phyloP scores from a whole-genome alignment of 2,113 vertebrate species.

The Odobenus rosmarus region DNA sequence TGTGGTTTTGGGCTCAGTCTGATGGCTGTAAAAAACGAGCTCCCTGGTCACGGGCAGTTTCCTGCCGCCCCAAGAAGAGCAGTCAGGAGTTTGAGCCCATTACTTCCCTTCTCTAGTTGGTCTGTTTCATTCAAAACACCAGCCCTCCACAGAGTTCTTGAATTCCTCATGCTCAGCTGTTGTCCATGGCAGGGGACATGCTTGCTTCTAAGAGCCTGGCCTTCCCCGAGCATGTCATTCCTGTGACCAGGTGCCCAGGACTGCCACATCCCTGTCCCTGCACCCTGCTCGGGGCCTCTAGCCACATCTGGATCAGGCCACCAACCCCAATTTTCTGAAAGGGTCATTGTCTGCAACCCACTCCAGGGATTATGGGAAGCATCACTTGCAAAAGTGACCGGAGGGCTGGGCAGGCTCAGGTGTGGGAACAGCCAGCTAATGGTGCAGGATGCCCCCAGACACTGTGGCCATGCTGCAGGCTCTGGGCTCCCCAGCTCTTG shows the following conservation, averaged over 20 bases:
- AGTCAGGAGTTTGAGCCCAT: neutral
- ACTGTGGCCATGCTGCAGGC: fast-evolving
- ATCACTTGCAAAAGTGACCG: neutral
- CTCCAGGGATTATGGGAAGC: neutral
- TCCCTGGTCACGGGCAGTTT: fast-evolving
- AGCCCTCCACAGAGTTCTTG: neutral
- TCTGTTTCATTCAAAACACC: neutral
- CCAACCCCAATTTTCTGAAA: neutral
- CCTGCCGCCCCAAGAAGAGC: fast-evolving
- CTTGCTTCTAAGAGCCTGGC: neutral
- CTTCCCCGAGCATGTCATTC: neutral
- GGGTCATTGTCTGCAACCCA: neutral
- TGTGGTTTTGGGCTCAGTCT: neutral
- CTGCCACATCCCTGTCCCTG: neutral
- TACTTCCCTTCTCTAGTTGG: too few species aligned
- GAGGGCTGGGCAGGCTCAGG: neutral
- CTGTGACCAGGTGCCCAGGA: neutral
- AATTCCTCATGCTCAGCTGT: neutral
- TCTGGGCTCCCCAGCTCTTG: neutral
- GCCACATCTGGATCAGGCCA: neutral
- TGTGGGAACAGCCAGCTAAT: fast-evolving
- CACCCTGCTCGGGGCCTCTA: neutral
- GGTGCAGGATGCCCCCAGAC: fast-evolving
- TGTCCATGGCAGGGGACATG: fast-evolving
- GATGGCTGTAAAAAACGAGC: neutral